Evolutionary conservation across 1,140 invertebrate genomes (phyloP).

Genomic region (Tigriopus japonicus): DNA sequence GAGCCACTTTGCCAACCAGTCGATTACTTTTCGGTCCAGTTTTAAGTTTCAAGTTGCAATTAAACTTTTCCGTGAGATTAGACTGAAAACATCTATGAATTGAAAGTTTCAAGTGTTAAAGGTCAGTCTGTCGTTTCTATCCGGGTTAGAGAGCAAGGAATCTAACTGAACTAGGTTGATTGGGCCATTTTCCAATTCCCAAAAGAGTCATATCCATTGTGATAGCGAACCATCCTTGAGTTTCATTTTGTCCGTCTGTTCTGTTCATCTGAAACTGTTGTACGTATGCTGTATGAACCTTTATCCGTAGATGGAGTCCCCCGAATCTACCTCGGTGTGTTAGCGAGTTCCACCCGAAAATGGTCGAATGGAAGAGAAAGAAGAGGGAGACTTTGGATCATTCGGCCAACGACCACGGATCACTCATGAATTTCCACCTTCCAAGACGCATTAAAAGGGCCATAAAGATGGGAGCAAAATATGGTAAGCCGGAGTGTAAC

Average conservation of each 20-base stretch:
- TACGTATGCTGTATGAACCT: neutral
- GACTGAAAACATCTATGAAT: no score
- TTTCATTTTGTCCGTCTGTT: neutral
- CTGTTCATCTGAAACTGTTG: neutral
- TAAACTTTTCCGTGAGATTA: no score
- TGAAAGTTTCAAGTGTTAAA: no score
- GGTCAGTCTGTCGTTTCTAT: no score
- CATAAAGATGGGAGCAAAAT: no score
- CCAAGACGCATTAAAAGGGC: no score
- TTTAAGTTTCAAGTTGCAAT: neutral
- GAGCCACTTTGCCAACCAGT: neutral
- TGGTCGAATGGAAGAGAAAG: slow-evolving; percentile 2
- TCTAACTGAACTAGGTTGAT: neutral
- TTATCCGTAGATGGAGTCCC: slow-evolving; percentile 7
- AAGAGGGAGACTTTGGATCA: neutral
- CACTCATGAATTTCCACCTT: no score
- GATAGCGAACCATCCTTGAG: neutral
- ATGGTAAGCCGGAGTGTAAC: no score
- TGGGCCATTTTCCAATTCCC: neutral
- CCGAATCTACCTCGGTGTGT: neutral
- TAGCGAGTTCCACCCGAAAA: slow-evolving; percentile 7
- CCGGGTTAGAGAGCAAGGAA: no score
- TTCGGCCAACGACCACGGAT: no score
- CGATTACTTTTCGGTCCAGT: neutral
- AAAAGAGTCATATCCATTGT: neutral